Percentiles rank a stretch among this genome's conserved stretches.
Evolutionary conservation across 2,888 invertebrate genomes (phyloP).

Genomic region (Buathra laborator): DNA sequence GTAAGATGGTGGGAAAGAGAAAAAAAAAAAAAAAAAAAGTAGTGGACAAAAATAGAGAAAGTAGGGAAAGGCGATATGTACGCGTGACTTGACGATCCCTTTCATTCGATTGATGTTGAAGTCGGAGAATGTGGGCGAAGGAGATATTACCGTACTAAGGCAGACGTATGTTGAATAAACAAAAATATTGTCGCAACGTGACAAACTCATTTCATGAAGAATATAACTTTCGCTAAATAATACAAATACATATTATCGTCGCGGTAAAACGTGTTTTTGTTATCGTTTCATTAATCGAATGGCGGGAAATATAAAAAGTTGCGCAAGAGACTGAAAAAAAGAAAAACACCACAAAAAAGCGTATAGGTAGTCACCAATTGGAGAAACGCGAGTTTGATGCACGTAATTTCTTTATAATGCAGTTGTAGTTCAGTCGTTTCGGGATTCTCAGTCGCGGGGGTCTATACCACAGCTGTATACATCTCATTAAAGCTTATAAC

Average conservation of each 20-base stretch:
- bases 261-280: background rate
- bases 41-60: background rate
- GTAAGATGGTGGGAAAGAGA: background rate
- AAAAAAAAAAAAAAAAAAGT: background rate
- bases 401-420: conserved; percentile 35
- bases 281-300: background rate
- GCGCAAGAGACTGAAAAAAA: background rate
- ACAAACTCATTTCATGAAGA: background rate
- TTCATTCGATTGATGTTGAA: background rate
- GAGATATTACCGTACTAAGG: background rate
- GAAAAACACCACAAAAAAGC: background rate
- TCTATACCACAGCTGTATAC: conserved; percentile 6
- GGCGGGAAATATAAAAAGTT: background rate
- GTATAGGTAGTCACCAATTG: background rate
- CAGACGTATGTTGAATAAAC: no score
- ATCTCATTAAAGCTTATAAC: conserved; percentile 49
- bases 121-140: background rate
- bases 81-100: conserved; percentile 3
- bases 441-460: background rate
- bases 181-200: conserved; percentile 1
- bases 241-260: background rate
- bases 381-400: conserved; percentile 1
- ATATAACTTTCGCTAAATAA: background rate
- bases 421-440: background rate
- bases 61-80: background rate